These are phyloP conservation scores for Hypocryptadius cinnamomeus DNA, from an alignment of 2,113 vertebrate genomes.

Conservation along the genomic window DNA sequence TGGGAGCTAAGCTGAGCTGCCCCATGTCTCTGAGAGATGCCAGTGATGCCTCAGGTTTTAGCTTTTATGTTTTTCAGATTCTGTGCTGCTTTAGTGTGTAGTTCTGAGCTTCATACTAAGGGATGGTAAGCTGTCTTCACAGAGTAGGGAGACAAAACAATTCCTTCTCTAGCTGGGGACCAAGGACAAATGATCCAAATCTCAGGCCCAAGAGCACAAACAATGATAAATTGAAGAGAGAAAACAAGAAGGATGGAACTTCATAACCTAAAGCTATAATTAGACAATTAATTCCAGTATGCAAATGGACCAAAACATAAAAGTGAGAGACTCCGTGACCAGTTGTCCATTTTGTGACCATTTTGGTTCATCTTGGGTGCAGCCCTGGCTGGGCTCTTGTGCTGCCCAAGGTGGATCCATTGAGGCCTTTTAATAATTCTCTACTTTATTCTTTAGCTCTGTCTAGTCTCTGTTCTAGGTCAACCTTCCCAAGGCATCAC, in stretches of 20 bases:
- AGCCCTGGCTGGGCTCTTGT: not conserved
- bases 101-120: not conserved
- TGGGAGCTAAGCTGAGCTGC: not conserved
- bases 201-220: not conserved
- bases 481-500: not conserved
- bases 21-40: accelerated
- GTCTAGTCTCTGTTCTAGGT: not conserved
- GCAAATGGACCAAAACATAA: not conserved
- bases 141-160: not conserved
- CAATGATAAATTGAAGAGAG: not conserved
- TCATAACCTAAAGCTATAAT: not conserved
- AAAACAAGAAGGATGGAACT: not conserved
- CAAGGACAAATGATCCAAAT: not conserved
- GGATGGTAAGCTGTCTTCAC: not conserved
- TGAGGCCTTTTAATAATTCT: not conserved
- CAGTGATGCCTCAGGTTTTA: not conserved
- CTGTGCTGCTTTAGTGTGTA: not conserved
- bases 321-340: not conserved
- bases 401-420: not conserved
- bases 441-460: not conserved
- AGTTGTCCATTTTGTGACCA: not conserved
- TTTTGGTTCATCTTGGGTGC: not conserved
- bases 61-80: not conserved
- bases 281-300: not conserved
- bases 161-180: not conserved